Percentiles rank a stretch among this genome's conserved stretches.
Conservation (phyloP, 2,797 vertebrate genomes). For the Chromobotia macracanthus region DNA sequence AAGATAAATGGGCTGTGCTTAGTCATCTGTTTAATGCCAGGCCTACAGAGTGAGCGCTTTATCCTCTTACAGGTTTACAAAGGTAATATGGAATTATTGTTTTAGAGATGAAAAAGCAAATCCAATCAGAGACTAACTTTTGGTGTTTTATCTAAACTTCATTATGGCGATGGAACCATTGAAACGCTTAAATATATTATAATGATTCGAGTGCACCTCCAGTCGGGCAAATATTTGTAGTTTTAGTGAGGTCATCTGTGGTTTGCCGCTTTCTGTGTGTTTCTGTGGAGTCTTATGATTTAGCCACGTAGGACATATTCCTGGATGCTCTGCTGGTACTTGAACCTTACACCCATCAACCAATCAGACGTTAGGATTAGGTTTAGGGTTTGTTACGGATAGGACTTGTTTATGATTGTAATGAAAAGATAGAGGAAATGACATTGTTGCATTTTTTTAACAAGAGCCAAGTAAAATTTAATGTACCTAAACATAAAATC, state of each 20-base stretch:
- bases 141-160: conserved; percentile 10
- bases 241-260: background rate
- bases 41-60: conserved; percentile 59
- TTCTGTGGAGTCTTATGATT: conserved; percentile 10
- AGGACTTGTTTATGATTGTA: too few species aligned
- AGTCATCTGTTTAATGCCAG: conserved; percentile 62
- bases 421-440: too few species aligned
- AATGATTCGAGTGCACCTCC: conserved; percentile 7
- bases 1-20: conserved; percentile 64
- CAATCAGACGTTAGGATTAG: too few species aligned
- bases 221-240: background rate
- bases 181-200: conserved; percentile 41
- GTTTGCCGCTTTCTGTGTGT: background rate
- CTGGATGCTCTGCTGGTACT: too few species aligned
- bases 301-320: background rate
- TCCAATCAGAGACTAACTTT: conserved; percentile 21
- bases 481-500: too few species aligned
- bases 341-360: too few species aligned
- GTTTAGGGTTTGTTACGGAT: too few species aligned
- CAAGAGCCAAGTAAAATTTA: too few species aligned
- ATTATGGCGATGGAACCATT: conserved; percentile 32
- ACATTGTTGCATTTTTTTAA: too few species aligned
- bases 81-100: conserved; percentile 57
- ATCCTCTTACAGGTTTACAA: conserved; percentile 56
- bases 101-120: conserved; percentile 57